These are phyloP conservation scores for Spilosoma lubricipeda DNA, from an alignment of 2,888 invertebrate species.

Conservation along the genomic window DNA sequence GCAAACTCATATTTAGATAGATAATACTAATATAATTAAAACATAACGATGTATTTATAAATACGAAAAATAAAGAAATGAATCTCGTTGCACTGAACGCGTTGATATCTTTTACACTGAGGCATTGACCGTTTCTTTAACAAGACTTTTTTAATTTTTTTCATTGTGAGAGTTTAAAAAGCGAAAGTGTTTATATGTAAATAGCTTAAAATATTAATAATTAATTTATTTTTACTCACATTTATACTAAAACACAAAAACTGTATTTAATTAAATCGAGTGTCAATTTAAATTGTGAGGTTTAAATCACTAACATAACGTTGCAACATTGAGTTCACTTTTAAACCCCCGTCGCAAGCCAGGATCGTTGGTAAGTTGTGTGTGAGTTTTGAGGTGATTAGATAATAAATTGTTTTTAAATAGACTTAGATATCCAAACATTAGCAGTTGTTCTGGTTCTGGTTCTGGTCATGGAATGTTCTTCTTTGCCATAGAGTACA, in stretches of 20 bases:
- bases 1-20: neutral
- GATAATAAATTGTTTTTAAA: too few species aligned
- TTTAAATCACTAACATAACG: too few species aligned
- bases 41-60: neutral
- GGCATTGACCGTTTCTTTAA: neutral
- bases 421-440: too few species aligned
- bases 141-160: conserved; percentile 20
- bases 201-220: conserved; percentile 5
- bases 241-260: neutral
- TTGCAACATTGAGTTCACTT: too few species aligned
- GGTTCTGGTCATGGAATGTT: too few species aligned
- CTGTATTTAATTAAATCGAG: neutral
- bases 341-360: too few species aligned
- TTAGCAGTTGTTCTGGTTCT: too few species aligned
- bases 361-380: too few species aligned
- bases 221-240: neutral
- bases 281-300: neutral
- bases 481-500: neutral
- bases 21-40: neutral
- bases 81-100: conserved; percentile 35
- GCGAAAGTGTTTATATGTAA: conserved; percentile 35
- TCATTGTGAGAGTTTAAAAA: conserved; percentile 31
- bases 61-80: neutral
- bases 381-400: too few species aligned
- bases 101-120: conserved; percentile 57